Base-by-base conservation (phyloP, 1,140 invertebrate genomes). In the Bicyclus anynana region DNA sequence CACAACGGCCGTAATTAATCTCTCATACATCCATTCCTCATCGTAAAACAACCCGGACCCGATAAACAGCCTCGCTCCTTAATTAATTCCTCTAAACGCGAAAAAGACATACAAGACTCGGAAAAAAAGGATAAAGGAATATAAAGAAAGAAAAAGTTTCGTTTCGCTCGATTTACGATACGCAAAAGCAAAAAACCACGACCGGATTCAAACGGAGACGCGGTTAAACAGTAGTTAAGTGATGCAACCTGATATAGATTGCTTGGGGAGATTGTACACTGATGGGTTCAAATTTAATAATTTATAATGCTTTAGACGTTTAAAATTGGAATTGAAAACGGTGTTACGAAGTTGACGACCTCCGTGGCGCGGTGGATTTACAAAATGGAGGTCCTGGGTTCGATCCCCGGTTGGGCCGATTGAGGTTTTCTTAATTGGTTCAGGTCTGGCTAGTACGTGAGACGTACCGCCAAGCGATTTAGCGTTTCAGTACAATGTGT, bases 151-250 rank as follows among this genome's bases (percentile, higher is more conserved):
- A 61, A 66, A 61, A 69, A 72, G 18, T 23, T 47, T 42, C 59
- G 52, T 62, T 47, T 48, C 77, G 78, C 67, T 81, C 71, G 77
- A 77, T 81, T 80, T 70, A 72, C 69, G 72, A 72, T 77, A 70
- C 68, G 59, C 59, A 72, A 65, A 67, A 47, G 60, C 37, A 54
- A 65, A 69, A 72, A 68, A 64, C 53, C 9, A 17, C 12, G 51
- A 64, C 67, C 66, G 67, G 62, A 46, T 62, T 52, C 54, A 62
- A 58, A 61, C 53, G 64, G 44, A 68, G 65, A 58, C 73, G 66
- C 52, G 64, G 61, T 57, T 53, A 73, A 66, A 78, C 80, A 75
- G 80, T 84, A 81, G 80, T 84, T 68, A 67, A 70, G 73, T 59
- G 62, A 53, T 57, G 77, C 51, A 84, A 84, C 72, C 61, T 58